Percentiles rank a stretch among this genome's conserved stretches.
Conservation (phyloP, 2,113 vertebrate species). For the Tapirus terrestris region DNA sequence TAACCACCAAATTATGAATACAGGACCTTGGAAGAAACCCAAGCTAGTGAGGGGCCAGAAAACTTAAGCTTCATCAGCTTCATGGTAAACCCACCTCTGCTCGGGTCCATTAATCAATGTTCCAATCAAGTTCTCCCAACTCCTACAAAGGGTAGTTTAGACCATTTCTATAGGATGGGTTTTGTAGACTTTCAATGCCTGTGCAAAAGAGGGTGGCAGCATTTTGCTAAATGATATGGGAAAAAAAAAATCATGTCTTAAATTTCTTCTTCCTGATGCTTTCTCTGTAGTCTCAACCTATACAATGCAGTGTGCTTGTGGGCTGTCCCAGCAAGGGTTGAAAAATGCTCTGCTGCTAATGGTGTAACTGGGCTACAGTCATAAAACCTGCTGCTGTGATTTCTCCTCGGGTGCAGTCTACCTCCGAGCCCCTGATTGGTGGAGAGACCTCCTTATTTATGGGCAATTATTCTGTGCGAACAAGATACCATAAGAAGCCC, state of each 20-base stretch:
- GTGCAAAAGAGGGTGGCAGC: not conserved
- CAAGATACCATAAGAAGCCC: conserved; percentile 41
- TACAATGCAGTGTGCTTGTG: not conserved
- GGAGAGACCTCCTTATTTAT: conserved; percentile 54
- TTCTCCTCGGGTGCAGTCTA: not conserved
- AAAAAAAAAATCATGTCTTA: conserved; percentile 20
- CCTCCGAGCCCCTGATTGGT: not conserved
- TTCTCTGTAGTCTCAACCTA: not conserved
- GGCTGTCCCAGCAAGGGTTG: not conserved
- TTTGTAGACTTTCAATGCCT: not conserved
- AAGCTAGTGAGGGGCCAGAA: not conserved
- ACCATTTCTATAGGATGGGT: not conserved
- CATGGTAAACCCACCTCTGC: not conserved
- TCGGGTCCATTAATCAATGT: not conserved
- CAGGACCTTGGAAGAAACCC: not conserved
- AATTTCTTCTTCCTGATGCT: conserved; percentile 6
- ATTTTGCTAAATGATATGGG: conserved; percentile 47
- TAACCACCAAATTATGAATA: not conserved
- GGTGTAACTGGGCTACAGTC: not conserved
- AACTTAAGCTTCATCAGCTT: not conserved
- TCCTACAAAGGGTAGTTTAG: not conserved
- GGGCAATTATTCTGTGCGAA: conserved; percentile 40
- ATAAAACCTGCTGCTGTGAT: conserved; percentile 12
- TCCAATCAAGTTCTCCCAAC: not conserved
- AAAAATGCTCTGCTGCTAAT: not conserved